These are phyloP conservation scores for Araneus ventricosus DNA, from an alignment of 1,140 invertebrate species.

Conservation along the genomic window DNA sequence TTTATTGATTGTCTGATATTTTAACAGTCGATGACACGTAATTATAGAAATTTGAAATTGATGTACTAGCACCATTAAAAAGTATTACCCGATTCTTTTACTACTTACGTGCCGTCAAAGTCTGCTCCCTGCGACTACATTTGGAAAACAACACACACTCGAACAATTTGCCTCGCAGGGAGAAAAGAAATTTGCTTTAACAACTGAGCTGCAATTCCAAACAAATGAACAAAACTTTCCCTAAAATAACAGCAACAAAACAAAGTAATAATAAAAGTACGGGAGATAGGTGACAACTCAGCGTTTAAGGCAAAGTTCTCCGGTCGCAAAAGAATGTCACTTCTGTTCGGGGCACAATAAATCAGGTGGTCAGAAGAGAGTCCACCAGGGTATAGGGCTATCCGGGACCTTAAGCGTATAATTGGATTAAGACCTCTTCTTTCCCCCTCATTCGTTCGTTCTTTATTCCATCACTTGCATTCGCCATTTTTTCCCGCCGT, in stretches of 20 bases:
- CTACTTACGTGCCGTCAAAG: too few species aligned
- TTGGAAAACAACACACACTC: background rate
- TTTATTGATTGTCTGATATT: too few species aligned
- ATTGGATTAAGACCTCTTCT: constrained; percentile 70
- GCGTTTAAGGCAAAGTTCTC: constrained; percentile 61
- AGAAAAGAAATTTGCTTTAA: background rate
- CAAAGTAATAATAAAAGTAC: constrained; percentile 11
- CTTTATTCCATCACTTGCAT: constrained; percentile 58
- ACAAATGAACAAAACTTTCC: background rate
- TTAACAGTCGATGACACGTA: too few species aligned
- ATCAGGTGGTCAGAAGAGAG: constrained; percentile 70
- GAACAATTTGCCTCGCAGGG: background rate
- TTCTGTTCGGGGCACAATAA: constrained; percentile 62
- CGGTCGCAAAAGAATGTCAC: constrained; percentile 50
- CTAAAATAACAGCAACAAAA: background rate
- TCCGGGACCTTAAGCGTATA: constrained; percentile 69
- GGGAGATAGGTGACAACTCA: constrained; percentile 52
- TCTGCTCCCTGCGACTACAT: background rate
- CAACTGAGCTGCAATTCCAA: background rate
- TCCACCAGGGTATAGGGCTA: constrained; percentile 46
- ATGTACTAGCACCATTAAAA: too few species aligned
- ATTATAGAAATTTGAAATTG: too few species aligned
- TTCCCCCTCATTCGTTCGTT: constrained; percentile 41
- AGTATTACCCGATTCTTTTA: too few species aligned
- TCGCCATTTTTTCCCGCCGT: constrained; percentile 53